phyloP scores from a whole-genome alignment of 1,140 invertebrate species.

The Leguminivora glycinivorella region DNA sequence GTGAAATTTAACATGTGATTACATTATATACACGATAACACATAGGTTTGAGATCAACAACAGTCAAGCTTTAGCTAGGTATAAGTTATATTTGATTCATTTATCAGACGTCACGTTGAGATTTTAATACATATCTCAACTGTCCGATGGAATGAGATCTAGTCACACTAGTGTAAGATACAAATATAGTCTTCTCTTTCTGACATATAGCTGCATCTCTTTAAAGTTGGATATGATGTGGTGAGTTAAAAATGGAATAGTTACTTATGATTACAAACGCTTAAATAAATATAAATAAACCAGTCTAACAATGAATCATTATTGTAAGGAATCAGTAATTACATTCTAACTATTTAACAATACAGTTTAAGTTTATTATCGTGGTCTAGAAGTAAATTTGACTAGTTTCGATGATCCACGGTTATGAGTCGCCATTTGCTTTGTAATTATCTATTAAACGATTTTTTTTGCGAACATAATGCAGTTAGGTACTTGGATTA shows the following conservation, averaged over 20 bases:
- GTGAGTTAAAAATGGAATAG: background rate
- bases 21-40: constrained; percentile 76
- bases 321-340: constrained; percentile 39
- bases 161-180: constrained; percentile 2
- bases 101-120: constrained; percentile 39
- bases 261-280: constrained; percentile 7
- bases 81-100: constrained; percentile 54
- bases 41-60: constrained; percentile 75
- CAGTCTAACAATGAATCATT: constrained; percentile 38
- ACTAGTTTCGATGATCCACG: constrained; percentile 52
- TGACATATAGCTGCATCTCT: background rate
- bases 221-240: background rate
- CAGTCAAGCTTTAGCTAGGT: constrained; percentile 72
- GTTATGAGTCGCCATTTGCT: constrained; percentile 33
- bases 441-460: constrained; percentile 24
- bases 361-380: constrained; percentile 40
- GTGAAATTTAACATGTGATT: constrained; percentile 76
- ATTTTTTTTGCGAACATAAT: constrained; percentile 13
- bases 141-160: background rate
- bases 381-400: constrained; percentile 41
- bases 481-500: constrained; percentile 31
- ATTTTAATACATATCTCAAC: background rate
- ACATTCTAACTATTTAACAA: constrained; percentile 43
- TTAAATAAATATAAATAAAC: constrained; percentile 34
- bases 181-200: constrained; percentile 18